Evolutionary conservation across 1,140 invertebrate genomes (phyloP).

Genomic region (Drepana arcuata): DNA sequence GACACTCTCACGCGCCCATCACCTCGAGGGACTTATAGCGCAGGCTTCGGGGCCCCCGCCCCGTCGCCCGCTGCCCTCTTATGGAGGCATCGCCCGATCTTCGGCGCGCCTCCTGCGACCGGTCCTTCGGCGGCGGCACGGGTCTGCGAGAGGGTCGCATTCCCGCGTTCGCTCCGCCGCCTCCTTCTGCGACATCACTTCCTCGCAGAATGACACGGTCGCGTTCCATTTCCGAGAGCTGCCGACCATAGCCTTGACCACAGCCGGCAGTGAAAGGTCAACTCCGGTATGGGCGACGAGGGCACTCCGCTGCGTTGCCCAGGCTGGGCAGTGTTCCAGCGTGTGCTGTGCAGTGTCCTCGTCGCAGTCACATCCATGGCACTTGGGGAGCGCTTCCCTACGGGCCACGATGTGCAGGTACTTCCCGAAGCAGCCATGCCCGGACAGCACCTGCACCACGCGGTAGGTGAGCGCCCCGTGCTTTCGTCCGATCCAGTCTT

Average conservation of each 20-base stretch:
- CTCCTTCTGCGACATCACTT: no score
- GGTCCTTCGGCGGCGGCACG: no score
- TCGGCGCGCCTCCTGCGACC: no score
- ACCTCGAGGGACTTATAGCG: no score
- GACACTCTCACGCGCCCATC: no score
- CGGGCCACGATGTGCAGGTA: constrained; percentile 2
- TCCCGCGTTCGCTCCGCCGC: no score
- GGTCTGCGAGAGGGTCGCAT: no score
- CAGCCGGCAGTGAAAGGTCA: neutral
- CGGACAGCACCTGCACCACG: neutral
- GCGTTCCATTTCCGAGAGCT: no score
- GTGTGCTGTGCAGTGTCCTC: constrained; percentile 9
- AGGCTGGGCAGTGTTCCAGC: constrained; percentile 1
- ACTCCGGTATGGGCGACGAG: neutral
- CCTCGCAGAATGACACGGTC: no score
- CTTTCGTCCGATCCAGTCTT: neutral
- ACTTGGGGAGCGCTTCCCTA: constrained; percentile 1
- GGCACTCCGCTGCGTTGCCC: neutral
- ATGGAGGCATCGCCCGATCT: no score
- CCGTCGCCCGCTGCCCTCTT: no score
- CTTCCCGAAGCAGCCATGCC: constrained; percentile 9
- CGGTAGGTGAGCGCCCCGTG: neutral
- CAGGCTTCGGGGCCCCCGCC: no score
- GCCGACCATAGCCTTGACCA: neutral
- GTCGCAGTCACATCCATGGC: constrained; percentile 6